phyloP scores from a whole-genome alignment of 1,140 invertebrate species.

The Drosophila bocqueti region DNA sequence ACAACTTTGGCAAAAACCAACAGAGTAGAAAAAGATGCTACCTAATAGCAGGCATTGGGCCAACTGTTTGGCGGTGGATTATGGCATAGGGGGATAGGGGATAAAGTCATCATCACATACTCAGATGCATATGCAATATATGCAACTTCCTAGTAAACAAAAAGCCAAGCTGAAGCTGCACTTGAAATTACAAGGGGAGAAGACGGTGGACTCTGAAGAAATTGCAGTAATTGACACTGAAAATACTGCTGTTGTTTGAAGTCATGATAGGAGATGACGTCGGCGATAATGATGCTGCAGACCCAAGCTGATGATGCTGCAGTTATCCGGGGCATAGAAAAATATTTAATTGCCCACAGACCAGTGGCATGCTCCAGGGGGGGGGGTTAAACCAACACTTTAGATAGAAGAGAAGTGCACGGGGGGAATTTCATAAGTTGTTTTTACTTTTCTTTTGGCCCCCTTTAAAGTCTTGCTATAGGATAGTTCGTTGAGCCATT shows the following conservation, averaged over 20 bases:
- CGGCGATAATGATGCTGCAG: conserved; percentile 31
- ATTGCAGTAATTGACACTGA: conserved; percentile 74
- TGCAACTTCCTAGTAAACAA: conserved; percentile 64
- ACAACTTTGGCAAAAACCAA: conserved; percentile 63
- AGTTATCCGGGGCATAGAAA: conserved; percentile 39
- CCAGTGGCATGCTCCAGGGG: neutral
- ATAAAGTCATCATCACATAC: conserved; percentile 23
- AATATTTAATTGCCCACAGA: conserved; percentile 54
- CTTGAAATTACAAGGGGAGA: conserved; percentile 31
- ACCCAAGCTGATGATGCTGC: conserved; percentile 54
- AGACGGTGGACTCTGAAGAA: conserved; percentile 19
- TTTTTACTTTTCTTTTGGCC: neutral
- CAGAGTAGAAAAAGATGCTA: conserved; percentile 21
- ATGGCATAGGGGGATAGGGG: conserved; percentile 3
- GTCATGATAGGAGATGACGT: conserved; percentile 20
- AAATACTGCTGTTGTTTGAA: conserved; percentile 52
- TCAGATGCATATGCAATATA: conserved; percentile 13
- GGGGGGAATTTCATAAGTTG: conserved; percentile 1
- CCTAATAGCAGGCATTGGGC: conserved; percentile 45
- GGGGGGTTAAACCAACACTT: neutral
- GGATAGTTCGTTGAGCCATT: conserved; percentile 22
- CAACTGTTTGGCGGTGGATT: conserved; percentile 7
- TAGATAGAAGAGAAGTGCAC: neutral
- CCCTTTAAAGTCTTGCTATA: neutral
- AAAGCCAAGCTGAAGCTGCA: conserved; percentile 27